Evolutionary conservation across 1,140 invertebrate species (phyloP), one percentile per base, ranked within the genome.

Genomic region (Hycleus cichorii): DNA sequence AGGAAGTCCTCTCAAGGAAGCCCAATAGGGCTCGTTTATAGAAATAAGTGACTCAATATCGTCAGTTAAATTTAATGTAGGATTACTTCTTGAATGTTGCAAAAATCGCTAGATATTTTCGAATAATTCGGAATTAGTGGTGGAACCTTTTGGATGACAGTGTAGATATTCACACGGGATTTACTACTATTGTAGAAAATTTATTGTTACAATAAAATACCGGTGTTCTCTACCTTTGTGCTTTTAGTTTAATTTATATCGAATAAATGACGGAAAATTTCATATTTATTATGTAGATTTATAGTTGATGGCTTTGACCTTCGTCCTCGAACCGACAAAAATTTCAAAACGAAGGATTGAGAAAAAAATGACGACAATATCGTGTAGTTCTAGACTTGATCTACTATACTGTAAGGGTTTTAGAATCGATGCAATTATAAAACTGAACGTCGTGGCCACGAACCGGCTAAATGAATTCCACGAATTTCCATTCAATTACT

Each of bases 391-490:
- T 32, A 7, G 32, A 12, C 25, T 5, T 38, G 43, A 53, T 53
- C 42, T 27, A 32, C 18, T 18, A 18, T 18, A 18, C 32, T 32
- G 32, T 5, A 7, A 45, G 51, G 42, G 51, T 45, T 43, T 52
- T 43, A 43, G 39, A 45, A 53, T 45, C 51, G 18, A 53, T 45
- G 44, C 51, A 53, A 53, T 53, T 52, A 52, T 39, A 52, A 52
- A 43, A 44, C 40, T 45, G 8, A 46, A 45, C 42, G 43, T 42
- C 43, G 10, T 5, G 10, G 38, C 51, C 46, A 42, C 44, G 42
- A 45, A 53, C 46, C 39, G 44, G 44, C 40, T 7, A 27, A 53
- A 53, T 53, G 51, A 53, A 53, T 53, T 53, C 51, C 51, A 53
- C 51, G 51, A 53, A 53, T 53, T 53, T 53, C 32, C 3, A 32